Percentiles rank a stretch among this genome's conserved stretches.
These are phyloP conservation scores for Diplogasteroides magnus DNA, from an alignment of 1,140 invertebrate species.

Conservation along the genomic window DNA sequence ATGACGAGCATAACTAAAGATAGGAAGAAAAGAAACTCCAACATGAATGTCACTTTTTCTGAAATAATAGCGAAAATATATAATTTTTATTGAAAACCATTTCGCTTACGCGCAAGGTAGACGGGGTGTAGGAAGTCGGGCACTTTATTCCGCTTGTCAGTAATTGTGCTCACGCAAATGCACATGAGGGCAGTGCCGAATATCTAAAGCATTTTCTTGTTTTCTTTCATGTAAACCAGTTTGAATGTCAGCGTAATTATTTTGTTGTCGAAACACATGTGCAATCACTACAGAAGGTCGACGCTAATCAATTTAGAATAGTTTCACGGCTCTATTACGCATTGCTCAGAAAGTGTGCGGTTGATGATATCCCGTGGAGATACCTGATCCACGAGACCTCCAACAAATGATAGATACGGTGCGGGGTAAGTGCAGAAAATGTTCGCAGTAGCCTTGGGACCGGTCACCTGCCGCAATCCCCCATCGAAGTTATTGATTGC, in stretches of 20 bases:
- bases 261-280: too few species aligned
- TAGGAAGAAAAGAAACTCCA: too few species aligned
- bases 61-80: too few species aligned
- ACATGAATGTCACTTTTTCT: too few species aligned
- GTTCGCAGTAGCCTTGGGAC: constrained; percentile 57
- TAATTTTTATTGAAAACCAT: too few species aligned
- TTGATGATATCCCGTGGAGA: too few species aligned
- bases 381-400: constrained; percentile 60
- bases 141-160: constrained; percentile 60
- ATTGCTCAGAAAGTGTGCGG: too few species aligned
- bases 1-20: constrained; percentile 59
- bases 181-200: constrained; percentile 62
- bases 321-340: too few species aligned
- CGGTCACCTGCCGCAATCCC: constrained; percentile 49
- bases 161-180: constrained; percentile 60
- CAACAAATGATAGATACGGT: constrained; percentile 55
- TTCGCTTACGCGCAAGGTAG: constrained; percentile 56
- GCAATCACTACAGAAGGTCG: too few species aligned
- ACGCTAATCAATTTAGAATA: not conserved
- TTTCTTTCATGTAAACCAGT: too few species aligned
- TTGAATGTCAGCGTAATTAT: too few species aligned
- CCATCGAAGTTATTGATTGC: constrained; percentile 58
- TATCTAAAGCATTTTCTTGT: too few species aligned
- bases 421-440: constrained; percentile 64
- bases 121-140: constrained; percentile 59